Conservation (phyloP, 2,113 vertebrate genomes). For the Brachirus orientalis region DNA sequence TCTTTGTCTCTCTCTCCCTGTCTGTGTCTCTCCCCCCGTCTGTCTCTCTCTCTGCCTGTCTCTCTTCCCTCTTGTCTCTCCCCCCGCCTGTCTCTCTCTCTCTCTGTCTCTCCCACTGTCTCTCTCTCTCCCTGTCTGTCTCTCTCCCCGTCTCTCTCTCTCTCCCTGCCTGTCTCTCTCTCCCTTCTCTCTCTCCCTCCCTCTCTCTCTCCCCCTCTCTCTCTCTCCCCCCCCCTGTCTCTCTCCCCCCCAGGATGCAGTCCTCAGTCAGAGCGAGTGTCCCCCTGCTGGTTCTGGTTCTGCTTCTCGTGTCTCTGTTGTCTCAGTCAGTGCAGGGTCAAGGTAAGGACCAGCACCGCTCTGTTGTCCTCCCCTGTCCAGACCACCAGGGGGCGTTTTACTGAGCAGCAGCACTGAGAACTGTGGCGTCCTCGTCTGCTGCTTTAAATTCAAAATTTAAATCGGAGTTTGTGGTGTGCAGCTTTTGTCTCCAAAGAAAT, state of each 20-base stretch:
- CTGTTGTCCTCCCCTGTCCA: too few relatives aligned
- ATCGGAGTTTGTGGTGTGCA: too few relatives aligned
- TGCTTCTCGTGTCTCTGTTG: constrained; percentile 50
- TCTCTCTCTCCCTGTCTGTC: too few relatives aligned
- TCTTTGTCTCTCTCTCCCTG: not conserved
- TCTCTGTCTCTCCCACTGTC: not conserved
- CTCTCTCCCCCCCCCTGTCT: not conserved
- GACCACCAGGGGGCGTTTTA: too few relatives aligned
- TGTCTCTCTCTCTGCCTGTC: too few relatives aligned
- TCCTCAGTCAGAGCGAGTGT: constrained; percentile 37
- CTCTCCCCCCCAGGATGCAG: constrained; percentile 56
- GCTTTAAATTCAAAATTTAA: too few relatives aligned
- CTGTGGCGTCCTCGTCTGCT: too few relatives aligned
- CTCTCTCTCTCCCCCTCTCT: not conserved
- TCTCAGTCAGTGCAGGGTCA: constrained; percentile 61
- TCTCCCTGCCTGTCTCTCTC: not conserved
- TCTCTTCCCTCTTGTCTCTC: too few relatives aligned
- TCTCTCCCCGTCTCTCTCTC: too few relatives aligned
- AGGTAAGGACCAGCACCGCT: constrained; percentile 61
- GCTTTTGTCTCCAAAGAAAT: too few relatives aligned
- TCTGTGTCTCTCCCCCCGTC: not conserved
- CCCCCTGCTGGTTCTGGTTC: constrained; percentile 67
- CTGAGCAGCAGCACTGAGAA: too few relatives aligned
- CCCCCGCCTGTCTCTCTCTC: too few relatives aligned
- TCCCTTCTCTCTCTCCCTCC: not conserved